Evolutionary conservation across 2,797 vertebrate genomes (phyloP).

Genomic region (Cyclura pinguis): DNA sequence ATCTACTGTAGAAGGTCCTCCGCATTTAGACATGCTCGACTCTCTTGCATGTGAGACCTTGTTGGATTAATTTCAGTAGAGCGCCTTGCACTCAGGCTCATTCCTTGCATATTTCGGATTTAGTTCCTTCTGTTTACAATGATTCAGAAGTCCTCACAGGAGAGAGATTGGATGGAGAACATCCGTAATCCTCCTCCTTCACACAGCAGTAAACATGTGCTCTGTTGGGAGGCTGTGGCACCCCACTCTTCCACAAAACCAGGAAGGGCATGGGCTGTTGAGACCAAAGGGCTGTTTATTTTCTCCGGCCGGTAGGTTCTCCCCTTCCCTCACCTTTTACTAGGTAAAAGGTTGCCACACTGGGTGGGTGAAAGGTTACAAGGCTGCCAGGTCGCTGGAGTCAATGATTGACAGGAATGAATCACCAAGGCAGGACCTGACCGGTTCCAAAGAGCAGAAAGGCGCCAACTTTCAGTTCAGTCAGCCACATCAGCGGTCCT

Average conservation of each 20-base stretch:
- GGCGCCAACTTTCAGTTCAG: conserved; percentile 12
- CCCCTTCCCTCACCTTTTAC: not conserved
- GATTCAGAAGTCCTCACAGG: not conserved
- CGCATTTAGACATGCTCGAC: not conserved
- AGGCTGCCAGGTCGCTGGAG: not conserved
- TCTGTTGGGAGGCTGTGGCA: not conserved
- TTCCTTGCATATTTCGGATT: not conserved
- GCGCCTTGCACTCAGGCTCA: no score
- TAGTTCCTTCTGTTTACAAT: not conserved
- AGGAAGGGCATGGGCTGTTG: not conserved
- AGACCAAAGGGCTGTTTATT: not conserved
- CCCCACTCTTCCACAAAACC: not conserved
- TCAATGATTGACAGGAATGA: conserved; percentile 6
- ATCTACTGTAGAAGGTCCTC: not conserved
- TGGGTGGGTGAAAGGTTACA: not conserved
- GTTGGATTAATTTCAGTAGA: not conserved
- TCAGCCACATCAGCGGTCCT: not conserved
- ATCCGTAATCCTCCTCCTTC: not conserved
- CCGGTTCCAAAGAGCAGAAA: conserved; percentile 15
- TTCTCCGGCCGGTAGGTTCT: not conserved
- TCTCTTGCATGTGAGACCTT: not conserved
- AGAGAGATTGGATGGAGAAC: not conserved
- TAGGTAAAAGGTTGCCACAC: conserved; percentile 21
- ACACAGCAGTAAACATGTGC: not conserved
- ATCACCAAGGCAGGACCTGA: conserved; percentile 10